These are phyloP conservation scores for Dinocampus coccinellae DNA, from an alignment of 2,888 invertebrate species.

Conservation along the genomic window DNA sequence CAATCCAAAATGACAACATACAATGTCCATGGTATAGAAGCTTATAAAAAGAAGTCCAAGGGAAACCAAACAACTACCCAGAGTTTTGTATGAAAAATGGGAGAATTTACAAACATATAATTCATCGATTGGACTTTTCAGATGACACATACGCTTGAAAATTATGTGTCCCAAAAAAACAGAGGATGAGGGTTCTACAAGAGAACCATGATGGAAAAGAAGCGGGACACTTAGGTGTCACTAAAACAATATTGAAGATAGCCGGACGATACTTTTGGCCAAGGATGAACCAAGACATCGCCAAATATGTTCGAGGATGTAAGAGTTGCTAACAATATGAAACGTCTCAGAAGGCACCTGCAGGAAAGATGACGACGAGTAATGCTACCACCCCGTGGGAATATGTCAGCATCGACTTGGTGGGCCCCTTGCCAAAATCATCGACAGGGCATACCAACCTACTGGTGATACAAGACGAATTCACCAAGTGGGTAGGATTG, in stretches of 20 bases:
- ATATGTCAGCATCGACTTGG: neutral
- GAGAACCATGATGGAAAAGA: constrained; percentile 37
- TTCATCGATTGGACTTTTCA: too few species aligned
- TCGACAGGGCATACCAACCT: constrained; percentile 29
- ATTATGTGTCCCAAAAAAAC: too few species aligned
- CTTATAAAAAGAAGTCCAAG: too few species aligned
- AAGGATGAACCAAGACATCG: constrained; percentile 40
- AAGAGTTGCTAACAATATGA: constrained; percentile 40
- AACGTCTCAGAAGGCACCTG: neutral
- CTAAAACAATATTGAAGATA: constrained; percentile 15
- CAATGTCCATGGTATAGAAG: neutral
- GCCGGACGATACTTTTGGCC: constrained; percentile 48
- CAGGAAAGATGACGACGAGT: constrained; percentile 24
- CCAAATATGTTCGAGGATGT: constrained; percentile 40
- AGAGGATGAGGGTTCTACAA: too few species aligned
- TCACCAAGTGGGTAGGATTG: constrained; percentile 22
- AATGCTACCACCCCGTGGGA: neutral
- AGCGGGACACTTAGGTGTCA: constrained; percentile 43
- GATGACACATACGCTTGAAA: too few species aligned
- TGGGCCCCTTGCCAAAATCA: neutral
- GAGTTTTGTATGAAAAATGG: too few species aligned
- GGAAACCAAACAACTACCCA: too few species aligned
- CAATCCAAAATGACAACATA: neutral
- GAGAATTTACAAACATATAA: too few species aligned
- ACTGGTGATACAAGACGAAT: constrained; percentile 38